phyloP scores from a whole-genome alignment of 1,140 invertebrate genomes.

The Drosophila orena region DNA sequence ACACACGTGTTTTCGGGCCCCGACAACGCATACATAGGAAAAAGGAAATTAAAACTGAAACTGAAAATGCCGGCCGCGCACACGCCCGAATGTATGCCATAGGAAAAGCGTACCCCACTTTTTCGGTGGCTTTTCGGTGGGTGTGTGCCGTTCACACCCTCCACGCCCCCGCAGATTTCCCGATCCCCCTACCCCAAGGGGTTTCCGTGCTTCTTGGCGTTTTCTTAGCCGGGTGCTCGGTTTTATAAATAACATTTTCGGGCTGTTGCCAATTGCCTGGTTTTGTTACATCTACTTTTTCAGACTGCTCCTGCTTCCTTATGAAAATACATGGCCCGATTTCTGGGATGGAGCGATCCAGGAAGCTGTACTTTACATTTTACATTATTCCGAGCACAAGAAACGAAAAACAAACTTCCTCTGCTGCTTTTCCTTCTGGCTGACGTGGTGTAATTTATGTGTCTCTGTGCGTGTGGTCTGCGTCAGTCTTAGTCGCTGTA shows the following conservation, averaged over 20 bases:
- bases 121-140: slow-evolving; percentile 23
- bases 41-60: slow-evolving; percentile 84
- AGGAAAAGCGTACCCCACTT: slow-evolving; percentile 46
- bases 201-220: slow-evolving; percentile 39
- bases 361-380: slow-evolving; percentile 33
- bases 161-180: not conserved
- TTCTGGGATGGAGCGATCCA: slow-evolving; percentile 8
- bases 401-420: not conserved
- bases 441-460: slow-evolving; percentile 27
- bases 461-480: slow-evolving; percentile 22
- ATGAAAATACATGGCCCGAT: not conserved
- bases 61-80: slow-evolving; percentile 77
- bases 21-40: slow-evolving; percentile 78
- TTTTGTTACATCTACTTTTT: slow-evolving; percentile 50
- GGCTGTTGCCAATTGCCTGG: slow-evolving; percentile 78
- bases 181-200: slow-evolving; percentile 5
- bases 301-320: slow-evolving; percentile 51
- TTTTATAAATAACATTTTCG: slow-evolving; percentile 81
- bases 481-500: slow-evolving; percentile 47
- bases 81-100: slow-evolving; percentile 75
- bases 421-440: slow-evolving; percentile 3
- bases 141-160: slow-evolving; percentile 16
- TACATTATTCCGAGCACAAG: slow-evolving; percentile 36
- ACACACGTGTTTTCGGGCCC: slow-evolving; percentile 56
- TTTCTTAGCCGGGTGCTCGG: slow-evolving; percentile 69